Evolutionary conservation across 2,888 invertebrate genomes (phyloP), one percentile per base, ranked within the genome.

Genomic region (Abscondita cerata): DNA sequence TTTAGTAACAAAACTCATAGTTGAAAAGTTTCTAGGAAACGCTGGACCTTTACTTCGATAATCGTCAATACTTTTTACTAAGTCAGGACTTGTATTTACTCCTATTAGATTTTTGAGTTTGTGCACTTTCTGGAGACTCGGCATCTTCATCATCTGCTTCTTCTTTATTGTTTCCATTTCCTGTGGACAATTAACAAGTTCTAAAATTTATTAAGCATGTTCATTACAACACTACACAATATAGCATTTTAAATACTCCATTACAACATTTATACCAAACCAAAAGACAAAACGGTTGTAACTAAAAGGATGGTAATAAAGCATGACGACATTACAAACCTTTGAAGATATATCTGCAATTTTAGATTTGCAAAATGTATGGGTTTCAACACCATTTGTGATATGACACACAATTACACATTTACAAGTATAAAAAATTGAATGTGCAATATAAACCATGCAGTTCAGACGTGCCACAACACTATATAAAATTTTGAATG

Each of bases 91-190:
- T 9, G 76, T 77, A 62, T 76, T 78, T 15, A 69, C 66, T 44
- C 69, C 72, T 19, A 79, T 76, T 18, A 80, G 70, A 18, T n/a
- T 73, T 80, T 67, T 78, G 58, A 1, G 56, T 59, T 51, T 65
- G 74, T 2, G 72, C 76, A 71, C 41, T n/a, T n/a, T 58, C 51
- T 80, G 75, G 75, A 20, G 84, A 82, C 53, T 86, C 85, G 60
- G 87, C 86, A 47, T 86, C 86, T 68, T 87, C 88, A 73, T 87
- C 86, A 52, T 87, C 87, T 59, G 85, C 85, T 72, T 89, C 89
- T n/a, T n/a, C 70, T 86, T 82, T 67, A 89, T 89, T 44, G 87
- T 86, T 73, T 88, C 88, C 85, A 89, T 88, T 77, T 89, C 88
- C 87, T 87, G 76, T 25, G 77, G 80, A 52, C 44, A 59, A 56